Base-by-base conservation (phyloP, 2,797 vertebrate genomes). In the Xenentodon cancila region DNA sequence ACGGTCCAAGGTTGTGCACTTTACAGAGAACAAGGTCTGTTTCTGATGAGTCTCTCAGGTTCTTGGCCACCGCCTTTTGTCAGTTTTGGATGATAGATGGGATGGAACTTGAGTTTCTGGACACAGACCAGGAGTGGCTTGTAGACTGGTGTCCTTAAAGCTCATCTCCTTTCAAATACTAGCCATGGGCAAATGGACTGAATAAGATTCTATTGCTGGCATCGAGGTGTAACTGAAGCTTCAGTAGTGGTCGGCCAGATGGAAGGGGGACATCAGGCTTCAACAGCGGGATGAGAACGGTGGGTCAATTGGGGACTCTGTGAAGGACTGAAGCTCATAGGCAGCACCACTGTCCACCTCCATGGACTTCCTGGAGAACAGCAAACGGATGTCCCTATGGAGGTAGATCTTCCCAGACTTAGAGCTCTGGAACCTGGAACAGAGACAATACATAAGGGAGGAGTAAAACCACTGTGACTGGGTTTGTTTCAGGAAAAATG, bases 371-470 rank as follows among this genome's bases (percentile, higher is more conserved):
- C 97, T 95, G 83, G 97, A 99, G 90, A 99, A 99, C 54, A 99
- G 94, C 89, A 99, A 95, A 77, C 97, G 94, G 82, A 99, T 96
- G 89, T 99, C 98, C 93, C 96, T 94, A 81, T 99, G 97, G 96
- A 99, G 98, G 97, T 99, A 99, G 96, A 99, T 96, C 96, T 99
- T 99, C 89, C 97, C 97, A 96, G 98, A 99, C 94, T 97, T 99
- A 37, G 97, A 98, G 93, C 97, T 99, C 94, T 99, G 97, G 95
- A 99, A 99, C 97, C 98, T 99, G 84, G 65, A 30, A 55, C 2
- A 32, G 0, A 15, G 22, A 50, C 3, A 13, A 53, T 63, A 17
- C 82, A 46, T 15, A 32, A 25, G 4, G 25, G 6, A 58, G n/a
- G 5, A 21, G 7, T 75, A 51, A 49, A 7, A 1, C 47, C 17